These are phyloP conservation scores for Phylloscopus whistleri DNA, from an alignment of 2,113 vertebrate genomes.

Conservation along the genomic window DNA sequence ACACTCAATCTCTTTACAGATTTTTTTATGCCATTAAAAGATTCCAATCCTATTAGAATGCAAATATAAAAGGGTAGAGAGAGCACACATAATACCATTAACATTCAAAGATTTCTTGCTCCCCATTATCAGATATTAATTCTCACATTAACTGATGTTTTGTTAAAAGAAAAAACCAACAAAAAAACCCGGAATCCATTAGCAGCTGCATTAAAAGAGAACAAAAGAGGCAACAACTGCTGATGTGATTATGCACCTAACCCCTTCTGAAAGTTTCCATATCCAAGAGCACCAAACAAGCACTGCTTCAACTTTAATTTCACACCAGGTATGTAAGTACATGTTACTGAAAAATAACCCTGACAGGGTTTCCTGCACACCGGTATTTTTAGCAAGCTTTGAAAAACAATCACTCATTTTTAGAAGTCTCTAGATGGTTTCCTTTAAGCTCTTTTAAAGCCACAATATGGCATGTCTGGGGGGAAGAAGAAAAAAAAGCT, in stretches of 20 bases:
- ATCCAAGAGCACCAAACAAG: not conserved
- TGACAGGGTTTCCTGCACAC: not conserved
- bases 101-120: constrained; percentile 44
- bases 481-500: not conserved
- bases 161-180: not conserved
- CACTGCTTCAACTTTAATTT: not conserved
- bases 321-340: not conserved
- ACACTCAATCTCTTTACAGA: not conserved
- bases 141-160: constrained; percentile 49
- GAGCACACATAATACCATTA: constrained; percentile 27
- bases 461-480: not conserved
- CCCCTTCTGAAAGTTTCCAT: not conserved
- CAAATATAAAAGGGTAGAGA: constrained; percentile 47
- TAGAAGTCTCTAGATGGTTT: not conserved
- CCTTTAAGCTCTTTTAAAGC: not conserved
- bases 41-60: constrained; percentile 50
- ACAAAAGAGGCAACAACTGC: constrained; percentile 32
- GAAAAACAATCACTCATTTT: not conserved
- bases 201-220: constrained; percentile 29
- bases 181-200: not conserved
- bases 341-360: not conserved
- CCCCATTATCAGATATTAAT: constrained; percentile 56
- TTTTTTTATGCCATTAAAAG: constrained; percentile 8
- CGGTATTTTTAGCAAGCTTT: not conserved
- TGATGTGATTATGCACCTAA: not conserved